Evolutionary conservation across 2,888 invertebrate genomes (phyloP), one percentile per base, ranked within the genome.

Genomic region (Chymomyza procnemis): DNA sequence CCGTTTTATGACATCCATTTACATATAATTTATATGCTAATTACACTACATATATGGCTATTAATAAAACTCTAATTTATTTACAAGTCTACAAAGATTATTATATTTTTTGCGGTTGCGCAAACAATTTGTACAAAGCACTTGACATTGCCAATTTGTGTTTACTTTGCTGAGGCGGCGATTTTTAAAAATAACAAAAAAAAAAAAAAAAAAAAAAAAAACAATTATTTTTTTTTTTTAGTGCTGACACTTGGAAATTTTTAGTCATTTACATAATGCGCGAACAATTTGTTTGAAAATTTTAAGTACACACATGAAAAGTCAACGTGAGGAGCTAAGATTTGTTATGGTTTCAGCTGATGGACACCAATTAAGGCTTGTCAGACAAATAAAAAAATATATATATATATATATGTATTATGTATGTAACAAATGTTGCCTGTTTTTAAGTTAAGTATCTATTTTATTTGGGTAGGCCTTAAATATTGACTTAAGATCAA

Each of bases 401-500:
- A 26, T 26, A 26, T 26, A 8, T 1, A 34, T 9, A 34, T 9
- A 26, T 26, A 26, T 26, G 8, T 26, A 8, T 1, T 26, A 26
- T 2, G 8, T 26, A 26, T 26, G 60, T 72, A 59, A 63, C 70
- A 62, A 69, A 75, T 61, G 75, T 75, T 75, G 70, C 68, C 63
- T 72, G 64, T 72, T 75, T 69, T n/a, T 66, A 65, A 26, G 55
- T 67, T 65, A 46, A 67, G 54, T 54, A 48, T 26, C 66, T 66
- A 48, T 59, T 69, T 9, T 64, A 21, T 52, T 54, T 67, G n/a
- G n/a, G 18, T 64, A 26, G 22, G 14, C 30, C 66, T 71, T 73
- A 74, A 79, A 75, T 79, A 76, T 85, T 78, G 69, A 75, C 80
- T 56, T 26, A 8, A 30, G 76, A 76, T 70, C 60, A 75, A 67